Evolutionary conservation across 2,797 vertebrate genomes (phyloP), one percentile per base, ranked within the genome.

Genomic region (Synanceia verrucosa): DNA sequence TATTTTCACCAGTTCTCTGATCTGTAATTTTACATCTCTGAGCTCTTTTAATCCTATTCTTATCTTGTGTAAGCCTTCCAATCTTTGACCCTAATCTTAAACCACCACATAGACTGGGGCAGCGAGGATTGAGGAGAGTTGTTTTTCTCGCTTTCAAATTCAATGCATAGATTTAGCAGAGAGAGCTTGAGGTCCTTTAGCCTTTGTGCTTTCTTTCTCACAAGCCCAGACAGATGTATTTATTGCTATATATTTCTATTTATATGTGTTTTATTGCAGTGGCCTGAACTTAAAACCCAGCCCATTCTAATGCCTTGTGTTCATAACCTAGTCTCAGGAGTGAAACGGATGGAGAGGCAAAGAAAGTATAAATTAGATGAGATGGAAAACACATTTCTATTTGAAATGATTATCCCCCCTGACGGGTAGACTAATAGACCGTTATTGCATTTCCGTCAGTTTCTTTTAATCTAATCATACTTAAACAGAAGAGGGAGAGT

Each of bases 61-160:
- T 92, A 94, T 93, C 92, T 90, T 28, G 64, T 88, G 86, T 94
- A 93, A 95, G 67, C 88, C 89, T 70, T 86, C 86, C 94, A 94
- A 94, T 94, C 93, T 94, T 92, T 94, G 92, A 93, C 94, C 93
- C 90, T 94, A 94, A 94, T 95, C 93, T 93, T 89, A 89, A 92
- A 91, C 81, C 80, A 48, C 70, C 88, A 79, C 91, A 86, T 73
- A 82, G 89, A 90, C 89, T 65, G 50, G 70, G 73, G 39, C 80
- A 75, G 67, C 66, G 13, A 62, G 68, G 86, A 84, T 82, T 59
- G 80, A 76, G 72, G 65, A 21, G 76, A 82, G 81, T 91, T 89
- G 82, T 90, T 92, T 91, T 87, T 88, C 76, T 88, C 77, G 89
- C 86, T 79, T 79, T 76, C 77, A 73, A 48, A 83, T 81, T 82